Conservation (phyloP, 2,888 invertebrate genomes). For the Trimorus sp. region DNA sequence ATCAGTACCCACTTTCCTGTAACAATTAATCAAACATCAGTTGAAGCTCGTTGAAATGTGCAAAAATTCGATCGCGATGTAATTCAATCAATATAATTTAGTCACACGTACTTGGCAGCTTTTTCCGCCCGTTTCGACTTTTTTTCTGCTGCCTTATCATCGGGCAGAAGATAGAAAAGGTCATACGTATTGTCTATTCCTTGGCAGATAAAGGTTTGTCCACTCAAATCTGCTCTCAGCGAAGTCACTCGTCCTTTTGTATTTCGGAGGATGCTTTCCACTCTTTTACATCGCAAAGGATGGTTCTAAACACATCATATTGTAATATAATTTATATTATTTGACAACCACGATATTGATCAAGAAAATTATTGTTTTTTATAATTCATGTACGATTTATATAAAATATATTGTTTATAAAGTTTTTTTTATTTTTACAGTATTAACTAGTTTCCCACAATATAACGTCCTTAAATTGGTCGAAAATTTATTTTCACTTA, state of each 20-base stretch:
- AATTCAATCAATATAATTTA: constrained; percentile 5
- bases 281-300: constrained; percentile 84
- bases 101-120: constrained; percentile 69
- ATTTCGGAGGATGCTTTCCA: constrained; percentile 35
- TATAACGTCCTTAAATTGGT: too few species aligned
- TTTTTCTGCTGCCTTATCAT: constrained; percentile 88
- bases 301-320: constrained; percentile 67
- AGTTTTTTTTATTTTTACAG: too few species aligned
- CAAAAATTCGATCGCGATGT: neutral
- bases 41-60: neutral
- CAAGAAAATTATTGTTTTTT: too few species aligned
- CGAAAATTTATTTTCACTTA: too few species aligned
- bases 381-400: too few species aligned
- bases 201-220: constrained; percentile 89
- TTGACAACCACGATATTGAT: too few species aligned
- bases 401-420: too few species aligned
- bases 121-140: constrained; percentile 89
- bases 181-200: constrained; percentile 92
- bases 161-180: constrained; percentile 89
- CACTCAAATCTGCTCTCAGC: constrained; percentile 87
- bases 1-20: constrained; percentile 72
- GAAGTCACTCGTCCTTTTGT: constrained; percentile 91
- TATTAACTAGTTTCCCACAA: too few species aligned
- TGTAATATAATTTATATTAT: too few species aligned
- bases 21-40: neutral